phyloP scores from a whole-genome alignment of 1,140 invertebrate genomes.

The Diachasma alloeum region DNA sequence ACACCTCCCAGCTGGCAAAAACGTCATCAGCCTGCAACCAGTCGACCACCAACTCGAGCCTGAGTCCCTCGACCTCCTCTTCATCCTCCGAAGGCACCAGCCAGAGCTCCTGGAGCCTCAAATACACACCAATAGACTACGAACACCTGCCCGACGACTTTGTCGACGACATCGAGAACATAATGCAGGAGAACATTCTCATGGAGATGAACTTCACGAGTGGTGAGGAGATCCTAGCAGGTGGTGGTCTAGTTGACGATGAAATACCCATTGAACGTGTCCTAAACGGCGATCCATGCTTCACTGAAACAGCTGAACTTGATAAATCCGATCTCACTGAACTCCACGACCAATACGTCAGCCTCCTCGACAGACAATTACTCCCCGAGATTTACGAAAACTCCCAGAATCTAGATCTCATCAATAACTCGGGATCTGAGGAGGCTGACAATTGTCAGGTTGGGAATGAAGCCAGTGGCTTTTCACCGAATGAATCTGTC shows the following conservation, averaged over 20 bases:
- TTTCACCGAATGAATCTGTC: constrained; percentile 21
- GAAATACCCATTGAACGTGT: constrained; percentile 30
- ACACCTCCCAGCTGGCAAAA: background rate
- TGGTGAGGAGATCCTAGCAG: constrained; percentile 3
- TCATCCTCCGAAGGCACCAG: background rate
- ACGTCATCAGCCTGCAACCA: background rate
- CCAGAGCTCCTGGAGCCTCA: background rate
- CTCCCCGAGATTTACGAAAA: constrained; percentile 26
- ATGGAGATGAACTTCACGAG: constrained; percentile 17
- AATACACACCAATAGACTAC: constrained; percentile 15
- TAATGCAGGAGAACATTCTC: background rate
- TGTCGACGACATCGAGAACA: constrained; percentile 22
- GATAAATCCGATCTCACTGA: constrained; percentile 37
- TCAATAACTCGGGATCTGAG: constrained; percentile 6
- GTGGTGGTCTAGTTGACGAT: background rate
- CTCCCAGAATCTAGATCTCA: background rate
- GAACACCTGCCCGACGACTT: constrained; percentile 21
- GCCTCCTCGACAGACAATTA: constrained; percentile 29
- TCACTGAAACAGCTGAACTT: constrained; percentile 34
- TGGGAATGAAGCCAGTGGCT: background rate
- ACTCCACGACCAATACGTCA: constrained; percentile 32
- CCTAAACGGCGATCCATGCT: constrained; percentile 36
- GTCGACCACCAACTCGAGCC: background rate
- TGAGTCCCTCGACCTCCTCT: background rate
- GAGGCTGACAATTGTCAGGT: constrained; percentile 18